Evolutionary conservation across 2,113 vertebrate species (phyloP).

Genomic region (Atherinomorus stipes): DNA sequence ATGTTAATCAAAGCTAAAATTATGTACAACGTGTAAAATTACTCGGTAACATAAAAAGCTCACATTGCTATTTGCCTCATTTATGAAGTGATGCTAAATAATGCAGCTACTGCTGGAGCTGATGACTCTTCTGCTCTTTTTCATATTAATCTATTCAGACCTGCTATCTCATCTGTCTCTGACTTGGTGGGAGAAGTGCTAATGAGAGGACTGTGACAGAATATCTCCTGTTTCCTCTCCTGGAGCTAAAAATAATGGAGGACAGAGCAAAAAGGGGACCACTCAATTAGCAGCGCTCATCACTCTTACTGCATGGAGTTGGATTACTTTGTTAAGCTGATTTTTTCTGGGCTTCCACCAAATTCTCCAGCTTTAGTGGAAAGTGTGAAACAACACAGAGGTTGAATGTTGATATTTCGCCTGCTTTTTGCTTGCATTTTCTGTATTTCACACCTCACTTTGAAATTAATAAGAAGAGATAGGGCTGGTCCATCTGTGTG

Average conservation of each 20-base stretch:
- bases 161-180: slow-evolving; percentile 47
- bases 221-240: slow-evolving; percentile 57
- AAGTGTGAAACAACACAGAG: slow-evolving; percentile 4
- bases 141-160: slow-evolving; percentile 39
- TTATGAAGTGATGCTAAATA: slow-evolving; percentile 7
- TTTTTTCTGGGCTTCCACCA: slow-evolving; percentile 32
- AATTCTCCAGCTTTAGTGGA: slow-evolving; percentile 20
- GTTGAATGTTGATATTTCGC: slow-evolving; percentile 11
- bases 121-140: slow-evolving; percentile 10
- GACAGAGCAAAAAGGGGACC: slow-evolving; percentile 33
- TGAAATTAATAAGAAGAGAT: slow-evolving; percentile 58
- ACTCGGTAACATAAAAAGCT: not conserved
- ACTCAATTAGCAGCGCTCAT: slow-evolving; percentile 66
- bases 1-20: slow-evolving; percentile 8
- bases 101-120: slow-evolving; percentile 4
- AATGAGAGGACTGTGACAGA: slow-evolving; percentile 63
- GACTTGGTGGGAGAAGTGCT: slow-evolving; percentile 45
- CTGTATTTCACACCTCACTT: slow-evolving; percentile 51
- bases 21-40: not conserved
- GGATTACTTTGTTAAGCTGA: slow-evolving; percentile 15
- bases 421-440: slow-evolving; percentile 46
- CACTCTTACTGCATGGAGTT: slow-evolving; percentile 38
- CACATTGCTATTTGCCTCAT: not conserved
- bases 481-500: slow-evolving; percentile 62
- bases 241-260: slow-evolving; percentile 73